These are phyloP conservation scores for Pseudorhiza aurosa DNA, from an alignment of 30 jellyfish, hydroid and myxozoan genomes.

Conservation along the genomic window DNA sequence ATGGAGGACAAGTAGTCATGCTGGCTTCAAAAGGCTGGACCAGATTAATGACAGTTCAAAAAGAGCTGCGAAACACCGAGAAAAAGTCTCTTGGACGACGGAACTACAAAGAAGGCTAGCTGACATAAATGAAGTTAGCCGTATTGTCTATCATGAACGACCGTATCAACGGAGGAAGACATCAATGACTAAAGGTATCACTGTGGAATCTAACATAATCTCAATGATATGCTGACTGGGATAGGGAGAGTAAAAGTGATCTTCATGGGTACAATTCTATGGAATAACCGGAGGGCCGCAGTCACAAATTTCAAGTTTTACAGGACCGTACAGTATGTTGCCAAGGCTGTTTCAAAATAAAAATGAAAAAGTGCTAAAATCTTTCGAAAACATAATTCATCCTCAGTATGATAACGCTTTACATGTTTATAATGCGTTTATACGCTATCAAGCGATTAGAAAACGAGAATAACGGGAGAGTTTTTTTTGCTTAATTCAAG, in stretches of 20 bases:
- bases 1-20: constrained; percentile 9
- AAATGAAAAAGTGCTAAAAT: too few species aligned
- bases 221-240: neutral
- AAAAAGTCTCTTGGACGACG: neutral
- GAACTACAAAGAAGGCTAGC: neutral
- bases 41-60: constrained; percentile 4
- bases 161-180: neutral
- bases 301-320: too few species aligned
- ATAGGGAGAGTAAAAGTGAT: neutral
- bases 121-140: neutral
- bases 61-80: constrained; percentile 14
- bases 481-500: too few species aligned
- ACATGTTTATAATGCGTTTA: too few species aligned
- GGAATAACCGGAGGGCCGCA: too few species aligned
- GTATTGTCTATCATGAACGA: neutral
- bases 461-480: too few species aligned
- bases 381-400: too few species aligned
- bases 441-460: too few species aligned
- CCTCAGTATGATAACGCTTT: too few species aligned
- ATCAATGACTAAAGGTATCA: neutral
- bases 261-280: neutral
- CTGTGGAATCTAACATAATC: neutral
- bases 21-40: constrained; percentile 29
- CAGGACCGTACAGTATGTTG: too few species aligned
- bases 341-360: too few species aligned